Evolutionary conservation across 2,113 vertebrate species (phyloP), one percentile per base, ranked within the genome.

Genomic region (Acrocephalus arundinaceus): DNA sequence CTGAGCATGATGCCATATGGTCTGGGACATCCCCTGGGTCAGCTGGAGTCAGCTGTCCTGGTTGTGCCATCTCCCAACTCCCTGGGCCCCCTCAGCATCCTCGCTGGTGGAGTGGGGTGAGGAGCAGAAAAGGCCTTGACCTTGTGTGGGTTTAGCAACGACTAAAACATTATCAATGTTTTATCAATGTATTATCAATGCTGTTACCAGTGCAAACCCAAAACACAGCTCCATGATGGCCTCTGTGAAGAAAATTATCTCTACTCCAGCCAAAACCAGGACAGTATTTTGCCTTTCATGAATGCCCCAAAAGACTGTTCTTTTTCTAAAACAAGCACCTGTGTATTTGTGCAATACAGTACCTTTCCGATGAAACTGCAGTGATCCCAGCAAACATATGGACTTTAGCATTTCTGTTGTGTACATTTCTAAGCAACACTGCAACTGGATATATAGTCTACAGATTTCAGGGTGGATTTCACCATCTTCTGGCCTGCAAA

Each of bases 401-500:
- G 99, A 99, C 96, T 99, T 99, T 19, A 99, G 98, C 99, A 99
- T 99, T 98, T 99, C 99, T 59, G 99, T 98, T 89, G 99, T 99
- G 95, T 99, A 99, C 99, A 99, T 99, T 98, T 99, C 99, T 97
- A 99, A 98, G 97, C 99, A 99, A 96, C 99, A 99, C 90, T 99
- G 99, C 87, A 99, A 98, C 98, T 99, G 99, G 97, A 99, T 99
- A 86, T 99, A 99, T 85, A 99, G 98, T 87, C 99, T 98, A 93
- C 99, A 99, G 97, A 99, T 99, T 98, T 99, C 99, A 77, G 99
- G 99, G 95, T 99, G 99, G 97, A 99, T 99, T 96, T 99, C 99
- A 85, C 98, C 99, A 51, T 99, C 99, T 98, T 99, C 99, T 33
- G 99, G 99, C 94, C 99, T 99, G 97, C 70, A 98, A 95, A 21